phyloP scores from a whole-genome alignment of 1,140 invertebrate genomes.

The Polypedilum pembai region DNA sequence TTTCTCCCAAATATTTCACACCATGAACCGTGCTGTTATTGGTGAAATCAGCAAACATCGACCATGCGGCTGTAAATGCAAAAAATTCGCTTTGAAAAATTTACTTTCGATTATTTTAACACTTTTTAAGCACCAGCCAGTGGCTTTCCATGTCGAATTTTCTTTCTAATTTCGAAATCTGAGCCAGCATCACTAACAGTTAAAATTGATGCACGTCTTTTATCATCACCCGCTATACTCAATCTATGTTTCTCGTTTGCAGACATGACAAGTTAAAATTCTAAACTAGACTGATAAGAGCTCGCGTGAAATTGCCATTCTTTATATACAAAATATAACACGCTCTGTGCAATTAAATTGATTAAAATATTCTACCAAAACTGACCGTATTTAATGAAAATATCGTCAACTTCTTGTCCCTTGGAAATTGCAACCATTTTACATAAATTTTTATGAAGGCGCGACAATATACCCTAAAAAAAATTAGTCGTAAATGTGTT shows the following conservation, averaged over 20 bases:
- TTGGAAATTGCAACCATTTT: not conserved
- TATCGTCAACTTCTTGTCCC: not conserved
- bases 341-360: not conserved
- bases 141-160: not conserved
- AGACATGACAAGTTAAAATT: not conserved
- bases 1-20: constrained; percentile 40
- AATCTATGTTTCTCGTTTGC: not conserved
- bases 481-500: not conserved
- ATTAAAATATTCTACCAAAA: not conserved
- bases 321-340: not conserved
- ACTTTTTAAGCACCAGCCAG: not conserved
- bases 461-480: not conserved
- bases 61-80: not conserved
- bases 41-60: not conserved
- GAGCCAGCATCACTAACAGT: not conserved
- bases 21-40: constrained; percentile 41
- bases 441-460: not conserved
- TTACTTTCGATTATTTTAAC: not conserved
- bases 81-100: not conserved
- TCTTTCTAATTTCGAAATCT: constrained; percentile 3
- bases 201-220: not conserved
- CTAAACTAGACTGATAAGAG: not conserved
- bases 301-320: not conserved
- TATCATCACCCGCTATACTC: not conserved
- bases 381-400: not conserved